Evolutionary conservation across 2,113 vertebrate species (phyloP).

Genomic region (Oryzias celebensis): DNA sequence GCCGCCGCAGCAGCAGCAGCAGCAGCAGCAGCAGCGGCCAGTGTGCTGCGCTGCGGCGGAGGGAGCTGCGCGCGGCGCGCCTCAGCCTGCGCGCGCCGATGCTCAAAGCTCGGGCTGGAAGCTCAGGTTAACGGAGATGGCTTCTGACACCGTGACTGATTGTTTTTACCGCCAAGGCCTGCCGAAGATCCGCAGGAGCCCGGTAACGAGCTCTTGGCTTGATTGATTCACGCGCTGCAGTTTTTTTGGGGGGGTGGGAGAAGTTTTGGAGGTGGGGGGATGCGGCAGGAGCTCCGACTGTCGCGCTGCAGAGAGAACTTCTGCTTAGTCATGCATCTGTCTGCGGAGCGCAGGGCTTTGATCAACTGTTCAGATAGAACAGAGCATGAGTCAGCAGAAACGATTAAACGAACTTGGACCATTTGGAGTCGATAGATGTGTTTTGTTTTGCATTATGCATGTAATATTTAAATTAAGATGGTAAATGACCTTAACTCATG

Average conservation of each 20-base stretch:
- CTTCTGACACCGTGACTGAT: slow-evolving; percentile 76
- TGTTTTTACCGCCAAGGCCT: slow-evolving; percentile 72
- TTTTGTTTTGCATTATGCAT: slow-evolving; percentile 1
- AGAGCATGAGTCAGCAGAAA: slow-evolving; percentile 15
- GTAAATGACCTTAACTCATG: neutral
- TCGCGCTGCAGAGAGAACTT: slow-evolving; percentile 40
- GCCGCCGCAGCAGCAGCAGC: slow-evolving; percentile 45
- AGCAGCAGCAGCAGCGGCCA: slow-evolving; percentile 34
- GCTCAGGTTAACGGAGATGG: slow-evolving; percentile 41
- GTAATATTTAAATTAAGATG: no score
- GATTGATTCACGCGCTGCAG: slow-evolving; percentile 40
- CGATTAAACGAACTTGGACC: slow-evolving; percentile 44
- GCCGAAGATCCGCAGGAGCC: slow-evolving; percentile 80
- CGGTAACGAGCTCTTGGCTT: slow-evolving; percentile 79
- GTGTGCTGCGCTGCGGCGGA: slow-evolving; percentile 33
- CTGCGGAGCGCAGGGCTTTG: neutral
- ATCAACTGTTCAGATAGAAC: slow-evolving; percentile 10
- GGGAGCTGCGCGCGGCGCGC: slow-evolving; percentile 21
- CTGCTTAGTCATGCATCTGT: slow-evolving; percentile 66
- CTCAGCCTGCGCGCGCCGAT: slow-evolving; percentile 21
- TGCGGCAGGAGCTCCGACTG: slow-evolving; percentile 66
- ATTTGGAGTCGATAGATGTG: slow-evolving; percentile 2
- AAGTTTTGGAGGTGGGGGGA: slow-evolving; percentile 72
- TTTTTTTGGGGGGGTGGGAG: slow-evolving; percentile 57
- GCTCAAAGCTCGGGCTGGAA: slow-evolving; percentile 30